A percentile compares a stretch with the other conserved stretches of the same genome.
phyloP scores from a whole-genome alignment of 2,888 invertebrate genomes.

The Gnatocerus cornutus region DNA sequence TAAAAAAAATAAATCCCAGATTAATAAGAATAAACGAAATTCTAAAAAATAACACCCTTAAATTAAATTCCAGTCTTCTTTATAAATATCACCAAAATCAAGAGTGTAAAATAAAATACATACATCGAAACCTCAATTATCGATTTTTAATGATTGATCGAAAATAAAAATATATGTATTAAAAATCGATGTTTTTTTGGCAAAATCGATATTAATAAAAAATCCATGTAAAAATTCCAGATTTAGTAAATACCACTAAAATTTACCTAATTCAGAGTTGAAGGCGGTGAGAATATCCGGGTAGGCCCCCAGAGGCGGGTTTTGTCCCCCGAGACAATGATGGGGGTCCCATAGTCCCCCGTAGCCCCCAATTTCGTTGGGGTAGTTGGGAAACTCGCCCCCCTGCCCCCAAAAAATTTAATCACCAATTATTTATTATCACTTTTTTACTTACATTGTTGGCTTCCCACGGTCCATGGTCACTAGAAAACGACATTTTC shows the following conservation, averaged over 20 bases:
- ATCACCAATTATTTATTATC: background rate
- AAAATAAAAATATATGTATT: too few relatives aligned
- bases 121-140: too few relatives aligned
- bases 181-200: too few relatives aligned
- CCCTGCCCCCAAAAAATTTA: conserved; percentile 52
- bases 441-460: conserved; percentile 64
- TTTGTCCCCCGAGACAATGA: conserved; percentile 73
- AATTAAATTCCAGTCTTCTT: too few relatives aligned
- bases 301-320: conserved; percentile 77
- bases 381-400: conserved; percentile 65
- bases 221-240: too few relatives aligned
- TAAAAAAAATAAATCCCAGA: too few relatives aligned
- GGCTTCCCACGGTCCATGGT: conserved; percentile 68
- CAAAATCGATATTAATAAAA: too few relatives aligned
- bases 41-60: too few relatives aligned
- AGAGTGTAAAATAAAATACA: too few relatives aligned
- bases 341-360: conserved; percentile 77
- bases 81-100: too few relatives aligned
- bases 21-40: too few relatives aligned
- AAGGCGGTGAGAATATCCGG: conserved; percentile 81
- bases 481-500: conserved; percentile 70
- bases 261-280: conserved; percentile 77
- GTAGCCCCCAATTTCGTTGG: conserved; percentile 70
- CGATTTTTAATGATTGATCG: too few relatives aligned
- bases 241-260: background rate